Base-by-base conservation (phyloP, 2,888 invertebrate genomes). In the Leptothorax acervorum region DNA sequence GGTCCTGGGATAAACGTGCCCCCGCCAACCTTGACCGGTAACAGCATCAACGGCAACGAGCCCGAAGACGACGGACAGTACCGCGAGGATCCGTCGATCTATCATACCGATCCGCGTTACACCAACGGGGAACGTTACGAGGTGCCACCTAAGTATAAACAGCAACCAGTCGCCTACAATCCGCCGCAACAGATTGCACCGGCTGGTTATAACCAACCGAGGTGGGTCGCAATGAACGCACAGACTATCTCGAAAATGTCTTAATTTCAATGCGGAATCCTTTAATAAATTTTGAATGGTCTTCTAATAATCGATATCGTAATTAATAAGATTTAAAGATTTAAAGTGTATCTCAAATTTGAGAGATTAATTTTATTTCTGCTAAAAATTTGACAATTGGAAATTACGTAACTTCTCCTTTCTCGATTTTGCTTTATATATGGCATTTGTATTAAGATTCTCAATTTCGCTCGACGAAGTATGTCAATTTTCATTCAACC, bases 51-150 rank as follows among this genome's bases (percentile, higher is more conserved):
- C 95, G 83, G 95, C 93, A n/a, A 94, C 94, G 96, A 95, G 9
- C 96, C 96, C 60, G 96, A 97, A 92, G 98, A 98, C 92, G 98
- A 98, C 92, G 98, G 98, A 0, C 98, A 98, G 92, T 98, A 98
- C 95, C 96, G 97, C 66, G 98, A 98, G 93, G 98, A 98, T 94
- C 98, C 98, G 0, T 96, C 96, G 85, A 96, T 97, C 85, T 98
- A 98, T 95, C 97, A 97, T 94, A 96, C 96, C 89, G 96, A 97
- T 92, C 96, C 97, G 11, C 96, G 96, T 88, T 96, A 96, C 95
- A 96, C 94, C 0, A 94, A 94, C 48, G 94, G 94, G 6, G 94
- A 95, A 88, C 91, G 92, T 18, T 93, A 94, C 92, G 95, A 92
- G 83, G 94, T 94, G 8, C 88, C 91, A 55, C 91, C 94, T 23